Evolutionary conservation across 2,797 vertebrate species (phyloP), one percentile per base, ranked within the genome.

Genomic region (Neoniphon sammara): DNA sequence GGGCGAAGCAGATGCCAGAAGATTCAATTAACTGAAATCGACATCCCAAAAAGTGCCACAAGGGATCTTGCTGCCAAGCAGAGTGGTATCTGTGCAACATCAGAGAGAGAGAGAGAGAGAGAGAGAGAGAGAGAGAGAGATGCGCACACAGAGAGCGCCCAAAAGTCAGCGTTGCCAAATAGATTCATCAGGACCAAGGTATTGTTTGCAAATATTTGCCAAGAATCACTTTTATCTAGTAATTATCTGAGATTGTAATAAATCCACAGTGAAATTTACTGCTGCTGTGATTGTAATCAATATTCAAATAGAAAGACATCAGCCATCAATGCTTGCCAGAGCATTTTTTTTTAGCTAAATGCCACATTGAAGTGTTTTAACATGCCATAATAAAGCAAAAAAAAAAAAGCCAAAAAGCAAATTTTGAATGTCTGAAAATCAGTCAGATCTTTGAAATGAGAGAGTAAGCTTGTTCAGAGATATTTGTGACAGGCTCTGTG

Each of bases 21-120:
- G 84, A 91, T 91, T 87, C 92, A 92, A 94, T 94, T 91, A 94
- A 91, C 79, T 89, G 77, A 91, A 91, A 90, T 87, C 67, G 84
- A 93, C 89, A 86, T 90, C 90, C 84, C 85, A 87, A 86, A 90
- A 88, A 92, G 70, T 65, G 82, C 88, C 82, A 87, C 69, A 66
- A 75, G 85, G 91, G 81, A 88, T 87, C 52, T 56, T 7, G 59
- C 55, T 67, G 77, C 62, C 53, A 65, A 70, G 74, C 77, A 67
- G 78, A 80, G 81, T 75, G 67, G 73, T 78, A 77, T 83, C 81
- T 77, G 69, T 74, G 69, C 7, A 56, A 62, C 66, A 67, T 70
- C 77, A 66, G 66, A 70, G 80, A 67, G 61, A 39, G 5, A 66
- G 36, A 68, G 53, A 30, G 50, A 17, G 9, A 53, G 7, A 18